These are phyloP conservation scores for Drosophila borealis DNA, from an alignment of 2,888 invertebrate species.

Conservation along the genomic window DNA sequence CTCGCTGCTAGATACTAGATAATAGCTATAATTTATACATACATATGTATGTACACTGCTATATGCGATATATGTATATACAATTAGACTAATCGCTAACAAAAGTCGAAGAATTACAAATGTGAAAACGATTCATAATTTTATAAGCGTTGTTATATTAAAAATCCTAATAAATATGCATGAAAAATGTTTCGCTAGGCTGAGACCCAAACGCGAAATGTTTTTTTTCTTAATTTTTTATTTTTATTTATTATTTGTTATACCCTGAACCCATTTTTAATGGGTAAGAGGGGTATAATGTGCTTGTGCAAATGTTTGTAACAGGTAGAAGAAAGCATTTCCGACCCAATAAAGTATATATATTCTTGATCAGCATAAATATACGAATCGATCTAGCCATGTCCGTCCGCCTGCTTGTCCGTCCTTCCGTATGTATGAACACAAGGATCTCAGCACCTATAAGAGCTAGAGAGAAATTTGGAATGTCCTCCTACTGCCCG, in stretches of 20 bases:
- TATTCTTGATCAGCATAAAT: too few species aligned
- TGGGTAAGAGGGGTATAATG: too few species aligned
- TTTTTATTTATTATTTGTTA: conserved; percentile 9
- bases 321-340: too few species aligned
- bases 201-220: conserved; percentile 20
- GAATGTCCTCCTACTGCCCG: too few species aligned
- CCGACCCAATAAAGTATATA: too few species aligned
- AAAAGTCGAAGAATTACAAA: conserved; percentile 16
- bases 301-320: too few species aligned
- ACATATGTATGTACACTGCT: background rate
- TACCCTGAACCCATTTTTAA: too few species aligned
- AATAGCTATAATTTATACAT: conserved; percentile 11
- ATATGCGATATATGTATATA: background rate
- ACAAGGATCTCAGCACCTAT: too few species aligned
- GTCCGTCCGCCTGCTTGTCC: too few species aligned
- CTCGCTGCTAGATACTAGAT: conserved; percentile 27
- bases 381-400: too few species aligned
- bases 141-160: conserved; percentile 29
- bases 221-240: conserved; percentile 10
- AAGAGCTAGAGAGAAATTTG: too few species aligned
- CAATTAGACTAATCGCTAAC: conserved; percentile 6
- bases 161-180: conserved; percentile 52
- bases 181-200: conserved; percentile 35
- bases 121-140: conserved; percentile 29
- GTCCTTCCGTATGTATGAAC: too few species aligned